phyloP scores from a whole-genome alignment of 2,797 vertebrate genomes.

The Sebastolobus altivelis region DNA sequence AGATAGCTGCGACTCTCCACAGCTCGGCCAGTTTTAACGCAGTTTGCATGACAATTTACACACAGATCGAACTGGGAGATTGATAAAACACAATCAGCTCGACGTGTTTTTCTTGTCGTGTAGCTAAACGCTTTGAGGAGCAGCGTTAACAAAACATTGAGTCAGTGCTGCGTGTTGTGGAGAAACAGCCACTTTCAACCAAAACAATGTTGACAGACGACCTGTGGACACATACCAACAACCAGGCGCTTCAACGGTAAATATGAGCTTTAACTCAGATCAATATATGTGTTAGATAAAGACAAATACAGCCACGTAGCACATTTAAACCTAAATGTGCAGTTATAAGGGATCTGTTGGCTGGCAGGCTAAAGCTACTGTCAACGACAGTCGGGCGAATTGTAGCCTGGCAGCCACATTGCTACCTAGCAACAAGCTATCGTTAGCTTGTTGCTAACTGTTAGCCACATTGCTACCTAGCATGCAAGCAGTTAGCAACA shows the following conservation, averaged over 20 bases:
- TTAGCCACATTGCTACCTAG: too few species aligned
- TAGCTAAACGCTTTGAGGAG: constrained; percentile 20
- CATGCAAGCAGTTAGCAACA: too few species aligned
- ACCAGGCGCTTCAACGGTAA: constrained; percentile 78
- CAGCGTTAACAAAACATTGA: constrained; percentile 50
- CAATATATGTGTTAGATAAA: rapidly evolving
- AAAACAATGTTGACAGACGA: constrained; percentile 87
- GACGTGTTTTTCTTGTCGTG: background rate
- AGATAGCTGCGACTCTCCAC: constrained; percentile 64
- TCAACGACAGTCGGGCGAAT: constrained; percentile 47
- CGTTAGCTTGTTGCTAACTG: too few species aligned
- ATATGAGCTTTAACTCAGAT: constrained; percentile 38
- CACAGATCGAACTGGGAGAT: constrained; percentile 6
- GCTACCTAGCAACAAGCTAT: constrained; percentile 60
- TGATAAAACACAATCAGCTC: background rate
- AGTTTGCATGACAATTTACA: constrained; percentile 33
- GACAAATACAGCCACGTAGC: rapidly evolving
- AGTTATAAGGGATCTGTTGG: constrained; percentile 12
- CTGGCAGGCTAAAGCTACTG: constrained; percentile 49
- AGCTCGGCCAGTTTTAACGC: constrained; percentile 44
- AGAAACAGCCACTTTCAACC: constrained; percentile 70
- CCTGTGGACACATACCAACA: constrained; percentile 69
- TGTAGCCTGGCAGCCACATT: constrained; percentile 41
- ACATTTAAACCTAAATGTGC: background rate
- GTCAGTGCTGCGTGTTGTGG: constrained; percentile 64